Percentiles rank a stretch among this genome's conserved stretches.
These are phyloP conservation scores for Hipposideros armiger DNA, from an alignment of 2,113 vertebrate species.

Conservation along the genomic window DNA sequence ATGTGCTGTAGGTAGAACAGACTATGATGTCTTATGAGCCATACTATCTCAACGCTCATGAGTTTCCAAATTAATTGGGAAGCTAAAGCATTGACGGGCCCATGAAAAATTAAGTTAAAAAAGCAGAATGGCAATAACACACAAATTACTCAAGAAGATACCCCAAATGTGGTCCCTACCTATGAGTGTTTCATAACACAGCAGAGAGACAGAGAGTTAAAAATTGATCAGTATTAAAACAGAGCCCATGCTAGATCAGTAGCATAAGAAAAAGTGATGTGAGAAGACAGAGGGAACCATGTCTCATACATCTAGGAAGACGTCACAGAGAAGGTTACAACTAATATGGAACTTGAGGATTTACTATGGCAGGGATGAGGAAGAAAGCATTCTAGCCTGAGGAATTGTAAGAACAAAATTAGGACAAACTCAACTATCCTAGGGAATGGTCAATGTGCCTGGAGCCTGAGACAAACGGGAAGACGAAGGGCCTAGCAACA, in stretches of 20 bases:
- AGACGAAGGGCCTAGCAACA: neutral
- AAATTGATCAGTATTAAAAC: neutral
- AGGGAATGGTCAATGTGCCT: neutral
- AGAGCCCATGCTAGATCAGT: neutral
- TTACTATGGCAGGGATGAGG: neutral
- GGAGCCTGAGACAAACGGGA: rapidly evolving
- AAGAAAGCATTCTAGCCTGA: neutral
- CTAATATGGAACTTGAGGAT: neutral
- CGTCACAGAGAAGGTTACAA: neutral
- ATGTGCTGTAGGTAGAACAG: neutral
- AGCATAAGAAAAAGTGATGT: neutral
- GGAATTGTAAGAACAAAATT: neutral
- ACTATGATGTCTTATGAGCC: neutral
- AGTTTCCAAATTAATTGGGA: slow-evolving; percentile 36
- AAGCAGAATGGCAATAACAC: slow-evolving; percentile 9
- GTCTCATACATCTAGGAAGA: neutral
- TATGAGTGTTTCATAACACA: neutral
- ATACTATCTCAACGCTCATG: neutral
- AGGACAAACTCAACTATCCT: neutral
- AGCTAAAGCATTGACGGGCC: neutral
- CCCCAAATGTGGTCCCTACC: neutral
- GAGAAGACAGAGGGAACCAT: neutral
- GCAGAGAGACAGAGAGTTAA: neutral
- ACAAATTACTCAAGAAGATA: slow-evolving; percentile 43
- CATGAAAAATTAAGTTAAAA: slow-evolving; percentile 53